These are phyloP conservation scores for Conus canariensis DNA, from an alignment of 2,888 invertebrate species.

Conservation along the genomic window DNA sequence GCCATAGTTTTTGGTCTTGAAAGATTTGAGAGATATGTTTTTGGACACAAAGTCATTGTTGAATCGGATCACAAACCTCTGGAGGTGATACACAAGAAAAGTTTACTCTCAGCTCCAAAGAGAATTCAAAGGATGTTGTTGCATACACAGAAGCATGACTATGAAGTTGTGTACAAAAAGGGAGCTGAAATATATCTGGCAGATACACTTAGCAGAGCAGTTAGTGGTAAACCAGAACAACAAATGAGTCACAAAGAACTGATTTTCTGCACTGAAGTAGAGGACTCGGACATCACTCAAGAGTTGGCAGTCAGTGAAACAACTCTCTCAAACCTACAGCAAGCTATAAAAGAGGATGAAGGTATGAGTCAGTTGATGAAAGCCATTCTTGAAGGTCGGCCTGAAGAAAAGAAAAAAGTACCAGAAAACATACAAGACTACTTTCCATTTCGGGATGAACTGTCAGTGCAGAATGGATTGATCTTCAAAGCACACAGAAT, in stretches of 20 bases:
- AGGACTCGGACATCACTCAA: neutral
- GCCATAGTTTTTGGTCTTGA: constrained; percentile 25
- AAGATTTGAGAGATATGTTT: constrained; percentile 27
- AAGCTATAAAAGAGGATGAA: neutral
- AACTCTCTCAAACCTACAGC: neutral
- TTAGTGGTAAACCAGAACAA: neutral
- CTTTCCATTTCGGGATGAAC: constrained; percentile 22
- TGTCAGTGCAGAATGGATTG: neutral
- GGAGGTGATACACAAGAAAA: constrained; percentile 17
- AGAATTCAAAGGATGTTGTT: neutral
- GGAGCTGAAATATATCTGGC: constrained; percentile 13
- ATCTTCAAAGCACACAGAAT: constrained; percentile 2
- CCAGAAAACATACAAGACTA: neutral
- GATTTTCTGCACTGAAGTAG: constrained; percentile 9
- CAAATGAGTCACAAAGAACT: constrained; percentile 15
- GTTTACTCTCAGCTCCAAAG: constrained; percentile 16
- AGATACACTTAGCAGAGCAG: neutral
- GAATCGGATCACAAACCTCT: constrained; percentile 17
- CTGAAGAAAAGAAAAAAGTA: neutral
- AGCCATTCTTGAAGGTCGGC: neutral
- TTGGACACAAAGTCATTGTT: neutral
- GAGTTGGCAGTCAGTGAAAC: constrained; percentile 11
- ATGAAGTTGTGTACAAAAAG: neutral
- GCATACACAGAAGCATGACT: neutral
- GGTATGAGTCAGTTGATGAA: constrained; percentile 7